Evolutionary conservation across 2,888 invertebrate species (phyloP).

Genomic region (Chaitophorus viminalis): DNA sequence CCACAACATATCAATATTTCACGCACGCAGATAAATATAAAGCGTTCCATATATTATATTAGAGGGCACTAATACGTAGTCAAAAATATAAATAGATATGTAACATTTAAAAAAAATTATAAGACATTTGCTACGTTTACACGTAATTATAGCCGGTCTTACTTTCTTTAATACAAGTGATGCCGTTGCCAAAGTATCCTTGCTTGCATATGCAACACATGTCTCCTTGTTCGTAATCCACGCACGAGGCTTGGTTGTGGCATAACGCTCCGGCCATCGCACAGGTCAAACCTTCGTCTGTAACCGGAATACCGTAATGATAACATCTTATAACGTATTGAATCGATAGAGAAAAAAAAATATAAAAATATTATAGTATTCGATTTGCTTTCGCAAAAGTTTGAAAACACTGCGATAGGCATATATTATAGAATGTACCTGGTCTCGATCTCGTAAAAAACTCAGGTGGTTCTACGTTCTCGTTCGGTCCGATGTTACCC

Average conservation of each 20-base stretch:
- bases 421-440: conserved; percentile 23
- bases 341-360: not conserved
- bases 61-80: no score
- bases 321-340: not conserved
- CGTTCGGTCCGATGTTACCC: conserved; percentile 74
- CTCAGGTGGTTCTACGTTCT: conserved; percentile 75
- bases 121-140: not conserved
- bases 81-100: no score
- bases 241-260: conserved; percentile 82
- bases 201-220: conserved; percentile 84
- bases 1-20: no score
- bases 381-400: not conserved
- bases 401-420: not conserved
- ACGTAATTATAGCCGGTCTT: conserved; percentile 62
- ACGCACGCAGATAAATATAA: no score
- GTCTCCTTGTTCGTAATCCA: conserved; percentile 84
- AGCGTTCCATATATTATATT: no score
- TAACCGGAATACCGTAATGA: not conserved
- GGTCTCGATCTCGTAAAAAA: conserved; percentile 34
- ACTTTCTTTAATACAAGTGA: conserved; percentile 84
- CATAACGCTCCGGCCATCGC: conserved; percentile 78
- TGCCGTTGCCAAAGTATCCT: conserved; percentile 93
- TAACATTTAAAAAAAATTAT: no score
- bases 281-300: conserved; percentile 69
- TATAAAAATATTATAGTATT: not conserved